Evolutionary conservation across 2,797 vertebrate genomes (phyloP).

Genomic region (Ptychadena robeensis): DNA sequence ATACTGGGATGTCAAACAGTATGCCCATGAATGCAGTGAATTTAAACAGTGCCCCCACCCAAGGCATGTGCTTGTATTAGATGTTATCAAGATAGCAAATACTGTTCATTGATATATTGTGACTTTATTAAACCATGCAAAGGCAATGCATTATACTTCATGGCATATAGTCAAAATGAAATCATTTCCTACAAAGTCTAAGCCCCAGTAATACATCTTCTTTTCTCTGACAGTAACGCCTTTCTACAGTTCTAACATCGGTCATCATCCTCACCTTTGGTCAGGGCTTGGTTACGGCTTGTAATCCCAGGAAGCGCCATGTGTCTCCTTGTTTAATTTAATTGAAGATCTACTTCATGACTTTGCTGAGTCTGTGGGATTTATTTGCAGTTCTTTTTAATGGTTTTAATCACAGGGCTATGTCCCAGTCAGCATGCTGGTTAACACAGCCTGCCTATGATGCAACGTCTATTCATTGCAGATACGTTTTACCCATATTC

Average conservation of each 20-base stretch:
- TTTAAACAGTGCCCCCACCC: neutral
- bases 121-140: conserved; percentile 23
- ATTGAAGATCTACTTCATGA: conserved; percentile 17
- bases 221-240: conserved; percentile 11
- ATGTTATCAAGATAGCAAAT: conserved; percentile 41
- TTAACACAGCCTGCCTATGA: conserved; percentile 43
- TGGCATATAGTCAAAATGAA: conserved; percentile 44
- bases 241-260: conserved; percentile 13
- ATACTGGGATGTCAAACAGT: conserved; percentile 32
- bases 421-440: conserved; percentile 53
- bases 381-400: conserved; percentile 41
- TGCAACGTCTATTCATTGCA: conserved; percentile 56
- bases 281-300: conserved; percentile 11
- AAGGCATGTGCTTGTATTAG: conserved; percentile 21
- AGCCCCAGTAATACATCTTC: conserved; percentile 19
- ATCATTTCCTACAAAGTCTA: conserved; percentile 36
- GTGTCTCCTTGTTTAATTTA: conserved; percentile 19
- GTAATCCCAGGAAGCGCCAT: conserved; percentile 9
- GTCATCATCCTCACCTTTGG: conserved; percentile 18
- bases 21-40: conserved; percentile 21
- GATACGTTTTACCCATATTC: conserved; percentile 53
- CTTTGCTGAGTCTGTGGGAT: conserved; percentile 38
- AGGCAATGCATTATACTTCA: conserved; percentile 16
- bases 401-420: conserved; percentile 52
- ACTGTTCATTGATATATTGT: conserved; percentile 12